A percentile compares a stretch with the other conserved stretches of the same genome.
phyloP scores from a whole-genome alignment of 2,888 invertebrate species.

The Cotesia congregata region DNA sequence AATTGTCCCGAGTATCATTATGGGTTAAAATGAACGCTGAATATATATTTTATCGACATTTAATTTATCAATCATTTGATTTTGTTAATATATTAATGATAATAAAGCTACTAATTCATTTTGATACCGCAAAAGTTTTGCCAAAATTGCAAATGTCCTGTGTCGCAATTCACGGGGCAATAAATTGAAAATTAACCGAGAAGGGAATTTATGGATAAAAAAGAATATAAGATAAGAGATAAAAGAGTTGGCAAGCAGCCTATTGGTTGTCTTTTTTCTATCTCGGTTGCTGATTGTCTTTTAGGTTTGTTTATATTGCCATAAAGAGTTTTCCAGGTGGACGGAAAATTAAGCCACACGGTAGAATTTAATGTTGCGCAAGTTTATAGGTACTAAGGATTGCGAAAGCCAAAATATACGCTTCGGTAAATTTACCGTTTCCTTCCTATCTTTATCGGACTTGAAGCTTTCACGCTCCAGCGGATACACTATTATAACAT shows the following conservation, averaged over 20 bases:
- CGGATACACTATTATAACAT: not conserved
- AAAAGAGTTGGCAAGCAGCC: conserved; percentile 42
- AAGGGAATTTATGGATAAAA: not conserved
- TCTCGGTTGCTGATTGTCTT: not conserved
- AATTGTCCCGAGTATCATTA: not conserved
- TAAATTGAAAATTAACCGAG: not conserved
- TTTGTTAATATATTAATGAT: too few relatives aligned
- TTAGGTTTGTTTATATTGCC: conserved; percentile 53
- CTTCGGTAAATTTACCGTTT: conserved; percentile 54
- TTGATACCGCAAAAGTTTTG: too few relatives aligned
- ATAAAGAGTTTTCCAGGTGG: conserved; percentile 56
- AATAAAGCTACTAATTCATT: too few relatives aligned
- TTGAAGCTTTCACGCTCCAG: not conserved
- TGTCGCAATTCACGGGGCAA: not conserved
- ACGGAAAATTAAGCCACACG: conserved; percentile 58
- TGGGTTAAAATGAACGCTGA: not conserved
- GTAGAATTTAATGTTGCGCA: conserved; percentile 31
- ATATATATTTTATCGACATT: not conserved
- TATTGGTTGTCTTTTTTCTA: conserved; percentile 30
- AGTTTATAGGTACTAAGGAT: conserved; percentile 14
- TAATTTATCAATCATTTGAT: too few relatives aligned
- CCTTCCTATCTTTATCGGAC: conserved; percentile 42
- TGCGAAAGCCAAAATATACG: conserved; percentile 46
- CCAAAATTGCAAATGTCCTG: too few relatives aligned
- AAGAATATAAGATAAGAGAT: not conserved